Conservation (phyloP, 2,888 invertebrate genomes). For the Crioceris asparagi region DNA sequence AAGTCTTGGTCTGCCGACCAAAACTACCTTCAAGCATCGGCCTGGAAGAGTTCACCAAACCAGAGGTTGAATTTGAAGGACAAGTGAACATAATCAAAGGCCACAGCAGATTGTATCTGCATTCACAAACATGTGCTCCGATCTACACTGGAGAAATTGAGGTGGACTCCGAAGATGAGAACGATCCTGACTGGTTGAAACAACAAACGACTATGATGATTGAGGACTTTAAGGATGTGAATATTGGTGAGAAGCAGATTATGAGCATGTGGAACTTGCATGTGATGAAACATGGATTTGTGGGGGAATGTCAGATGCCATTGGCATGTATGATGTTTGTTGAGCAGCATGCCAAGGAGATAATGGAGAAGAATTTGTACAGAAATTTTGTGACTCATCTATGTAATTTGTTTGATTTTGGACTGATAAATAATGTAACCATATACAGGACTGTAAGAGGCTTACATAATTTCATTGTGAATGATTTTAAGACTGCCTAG, state of each 20-base stretch:
- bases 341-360: constrained; percentile 70
- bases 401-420: constrained; percentile 87
- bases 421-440: constrained; percentile 72
- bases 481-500: no score
- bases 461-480: no score
- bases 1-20: constrained; percentile 68
- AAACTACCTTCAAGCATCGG: constrained; percentile 52
- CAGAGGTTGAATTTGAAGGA: constrained; percentile 76
- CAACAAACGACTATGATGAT: constrained; percentile 96
- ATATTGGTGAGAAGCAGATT: constrained; percentile 90
- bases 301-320: constrained; percentile 91
- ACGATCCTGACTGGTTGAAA: constrained; percentile 88
- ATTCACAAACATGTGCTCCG: constrained; percentile 86
- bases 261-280: constrained; percentile 99
- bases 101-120: constrained; percentile 60
- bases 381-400: constrained; percentile 91
- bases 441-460: constrained; percentile 72
- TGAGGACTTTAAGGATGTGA: constrained; percentile 98
- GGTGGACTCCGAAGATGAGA: constrained; percentile 87
- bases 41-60: constrained; percentile 78
- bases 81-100: constrained; percentile 76
- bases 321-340: constrained; percentile 87
- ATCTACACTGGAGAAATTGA: constrained; percentile 92
- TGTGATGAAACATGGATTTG: constrained; percentile 85
- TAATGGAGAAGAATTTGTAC: constrained; percentile 78